Evolutionary conservation across 2,113 vertebrate species (phyloP).

Genomic region (Eublepharis macularius): DNA sequence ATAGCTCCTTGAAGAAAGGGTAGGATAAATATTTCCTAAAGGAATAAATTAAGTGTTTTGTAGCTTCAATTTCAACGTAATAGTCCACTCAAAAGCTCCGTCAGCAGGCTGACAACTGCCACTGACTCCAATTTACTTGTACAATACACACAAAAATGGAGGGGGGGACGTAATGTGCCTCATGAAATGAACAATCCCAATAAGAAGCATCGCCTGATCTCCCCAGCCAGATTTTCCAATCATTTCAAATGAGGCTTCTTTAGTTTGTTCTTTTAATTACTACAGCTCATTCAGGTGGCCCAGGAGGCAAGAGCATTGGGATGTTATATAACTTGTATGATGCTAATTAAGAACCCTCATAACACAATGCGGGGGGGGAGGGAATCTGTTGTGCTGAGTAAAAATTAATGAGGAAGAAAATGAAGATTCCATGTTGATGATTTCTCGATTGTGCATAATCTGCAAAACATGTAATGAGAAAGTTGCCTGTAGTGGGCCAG

Average conservation of each 20-base stretch:
- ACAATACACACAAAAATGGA: no score
- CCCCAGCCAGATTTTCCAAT: neutral
- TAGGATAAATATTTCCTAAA: no score
- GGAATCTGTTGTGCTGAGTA: constrained; percentile 42
- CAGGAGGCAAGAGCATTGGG: neutral
- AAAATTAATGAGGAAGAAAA: constrained; percentile 61
- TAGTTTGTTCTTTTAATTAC: neutral
- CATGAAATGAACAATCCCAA: neutral
- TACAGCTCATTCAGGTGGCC: neutral
- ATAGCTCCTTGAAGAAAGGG: no score
- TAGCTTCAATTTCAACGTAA: no score
- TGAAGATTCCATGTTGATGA: constrained; percentile 30
- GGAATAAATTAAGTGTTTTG: no score
- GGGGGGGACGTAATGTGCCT: neutral
- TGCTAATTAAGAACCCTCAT: constrained; percentile 31
- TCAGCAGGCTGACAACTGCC: no score
- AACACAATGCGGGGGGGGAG: neutral
- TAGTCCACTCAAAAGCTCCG: no score
- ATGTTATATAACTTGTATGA: constrained; percentile 9
- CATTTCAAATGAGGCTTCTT: neutral
- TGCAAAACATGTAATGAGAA: constrained; percentile 11
- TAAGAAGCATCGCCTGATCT: neutral
- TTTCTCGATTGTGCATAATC: constrained; percentile 37
- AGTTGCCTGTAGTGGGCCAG: neutral
- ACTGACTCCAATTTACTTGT: no score